Base-by-base conservation (phyloP, 2,113 vertebrate genomes). In the Macrotus californicus region DNA sequence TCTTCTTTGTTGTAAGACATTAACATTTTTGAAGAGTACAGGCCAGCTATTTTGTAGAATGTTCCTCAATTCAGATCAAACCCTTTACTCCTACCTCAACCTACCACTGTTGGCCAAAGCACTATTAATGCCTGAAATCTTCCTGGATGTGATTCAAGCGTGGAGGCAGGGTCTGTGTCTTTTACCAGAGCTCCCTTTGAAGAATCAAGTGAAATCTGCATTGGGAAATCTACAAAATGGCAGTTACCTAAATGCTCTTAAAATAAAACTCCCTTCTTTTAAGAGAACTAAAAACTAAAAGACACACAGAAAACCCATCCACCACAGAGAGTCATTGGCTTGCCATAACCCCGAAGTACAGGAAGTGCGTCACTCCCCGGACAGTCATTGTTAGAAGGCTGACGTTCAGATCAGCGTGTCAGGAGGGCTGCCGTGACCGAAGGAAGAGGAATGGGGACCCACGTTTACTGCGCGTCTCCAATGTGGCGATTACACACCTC, bases 151-250 rank as follows among this genome's bases (percentile, higher is more conserved):
- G 64, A 95, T 84, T 96, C 72, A 89, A 96, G 69, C 52, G 89
- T 52, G 26, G 70, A 96, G 89, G 61, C 52, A 91, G 81, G 91
- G 54, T 90, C 84, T 91, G 14, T 54, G 77, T 75, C 96, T 96
- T 96, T 96, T 79, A 94, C 94, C 82, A 73, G 12, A 73, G 77
- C 22, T 87, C 15, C 19, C 50, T 94, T 96, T 94, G 79, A 96
- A 96, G 93, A 96, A 84, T 70, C 87, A 97, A 91, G 80, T 83
- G 50, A 89, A 96, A 96, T 94, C 87, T 95, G 91, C 79, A 87
- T 79, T 83, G 70, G 73, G 61, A 91, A 95, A 93, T 24, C 72
- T 73, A 95, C 70, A 94, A 96, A 94, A 94, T 91, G 69, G 91
- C 50, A 93, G 88, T 75, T 93, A 96, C 50, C 69, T 85, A 87